A percentile compares a stretch with the other conserved stretches of the same genome.
phyloP scores from a whole-genome alignment of 2,888 invertebrate species.

The Sarcophaga variegata region DNA sequence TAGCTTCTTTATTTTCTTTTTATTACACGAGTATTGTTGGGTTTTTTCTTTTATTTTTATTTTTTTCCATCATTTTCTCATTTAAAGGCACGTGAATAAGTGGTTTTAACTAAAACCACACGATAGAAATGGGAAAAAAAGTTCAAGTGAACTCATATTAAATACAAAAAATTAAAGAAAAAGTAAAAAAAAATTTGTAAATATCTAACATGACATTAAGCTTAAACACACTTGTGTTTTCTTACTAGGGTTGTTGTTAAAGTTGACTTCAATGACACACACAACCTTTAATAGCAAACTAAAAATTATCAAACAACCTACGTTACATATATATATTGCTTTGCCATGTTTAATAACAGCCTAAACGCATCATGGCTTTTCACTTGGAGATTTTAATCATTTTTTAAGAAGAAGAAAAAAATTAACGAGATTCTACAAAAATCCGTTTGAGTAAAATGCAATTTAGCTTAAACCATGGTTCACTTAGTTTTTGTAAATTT shows the following conservation, averaged over 20 bases:
- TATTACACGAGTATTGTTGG: background rate
- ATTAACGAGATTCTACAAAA: background rate
- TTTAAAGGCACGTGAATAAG: conserved; percentile 57
- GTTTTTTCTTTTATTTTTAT: conserved; percentile 20
- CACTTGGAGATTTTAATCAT: conserved; percentile 31
- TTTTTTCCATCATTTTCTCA: conserved; percentile 25
- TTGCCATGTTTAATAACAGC: conserved; percentile 8
- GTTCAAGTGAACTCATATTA: conserved; percentile 54
- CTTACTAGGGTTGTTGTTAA: background rate
- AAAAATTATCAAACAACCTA: conserved; percentile 4
- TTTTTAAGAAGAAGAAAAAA: background rate
- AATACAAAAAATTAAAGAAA: conserved; percentile 19
- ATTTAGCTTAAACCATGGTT: conserved; percentile 11
- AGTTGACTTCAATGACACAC: background rate
- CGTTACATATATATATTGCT: background rate
- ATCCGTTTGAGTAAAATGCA: conserved; percentile 18
- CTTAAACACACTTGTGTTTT: conserved; percentile 30
- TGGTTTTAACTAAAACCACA: conserved; percentile 50
- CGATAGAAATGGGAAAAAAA: conserved; percentile 30
- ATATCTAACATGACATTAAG: conserved; percentile 56
- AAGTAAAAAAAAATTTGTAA: conserved; percentile 9
- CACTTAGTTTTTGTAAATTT: background rate
- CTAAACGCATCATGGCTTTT: conserved; percentile 18
- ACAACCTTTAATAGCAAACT: background rate
- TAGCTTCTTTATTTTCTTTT: conserved; percentile 54